Evolutionary conservation across 2,888 invertebrate species (phyloP).

Genomic region (Boloria euphrosyne): DNA sequence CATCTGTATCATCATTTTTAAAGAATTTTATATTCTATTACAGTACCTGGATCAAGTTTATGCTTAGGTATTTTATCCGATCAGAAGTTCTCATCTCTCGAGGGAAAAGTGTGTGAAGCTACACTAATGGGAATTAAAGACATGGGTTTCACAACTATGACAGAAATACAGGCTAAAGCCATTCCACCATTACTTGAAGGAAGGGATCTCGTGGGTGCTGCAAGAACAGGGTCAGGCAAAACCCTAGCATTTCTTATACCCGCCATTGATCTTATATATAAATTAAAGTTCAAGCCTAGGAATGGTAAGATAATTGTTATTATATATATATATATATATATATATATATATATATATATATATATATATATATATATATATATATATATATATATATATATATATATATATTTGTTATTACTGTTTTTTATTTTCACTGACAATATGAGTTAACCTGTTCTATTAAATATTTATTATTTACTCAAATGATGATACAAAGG

Average conservation of each 20-base stretch:
- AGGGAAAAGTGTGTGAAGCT: slow-evolving; percentile 88
- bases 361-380: too few species aligned
- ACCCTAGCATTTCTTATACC: slow-evolving; percentile 98
- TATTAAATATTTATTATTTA: neutral
- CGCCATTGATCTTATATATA: slow-evolving; percentile 95
- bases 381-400: too few species aligned
- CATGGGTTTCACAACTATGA: slow-evolving; percentile 97
- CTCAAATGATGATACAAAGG: slow-evolving; percentile 82
- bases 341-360: too few species aligned
- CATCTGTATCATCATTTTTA: neutral
- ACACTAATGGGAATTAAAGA: slow-evolving; percentile 92
- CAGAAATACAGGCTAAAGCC: slow-evolving; percentile 95
- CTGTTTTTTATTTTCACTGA: too few species aligned
- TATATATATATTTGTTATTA: too few species aligned
- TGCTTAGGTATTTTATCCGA: slow-evolving; percentile 84
- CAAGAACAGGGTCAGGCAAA: slow-evolving; percentile 98
- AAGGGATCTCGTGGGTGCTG: slow-evolving; percentile 95
- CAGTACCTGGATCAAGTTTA: slow-evolving; percentile 85
- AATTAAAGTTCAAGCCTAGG: slow-evolving; percentile 94
- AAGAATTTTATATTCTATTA: slow-evolving; percentile 41
- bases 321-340: too few species aligned
- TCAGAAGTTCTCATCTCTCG: slow-evolving; percentile 81
- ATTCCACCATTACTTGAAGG: slow-evolving; percentile 96
- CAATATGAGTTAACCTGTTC: neutral
- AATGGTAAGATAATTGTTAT: slow-evolving; percentile 84